phyloP scores from a whole-genome alignment of 2,113 vertebrate genomes.

The Noctilio leporinus region DNA sequence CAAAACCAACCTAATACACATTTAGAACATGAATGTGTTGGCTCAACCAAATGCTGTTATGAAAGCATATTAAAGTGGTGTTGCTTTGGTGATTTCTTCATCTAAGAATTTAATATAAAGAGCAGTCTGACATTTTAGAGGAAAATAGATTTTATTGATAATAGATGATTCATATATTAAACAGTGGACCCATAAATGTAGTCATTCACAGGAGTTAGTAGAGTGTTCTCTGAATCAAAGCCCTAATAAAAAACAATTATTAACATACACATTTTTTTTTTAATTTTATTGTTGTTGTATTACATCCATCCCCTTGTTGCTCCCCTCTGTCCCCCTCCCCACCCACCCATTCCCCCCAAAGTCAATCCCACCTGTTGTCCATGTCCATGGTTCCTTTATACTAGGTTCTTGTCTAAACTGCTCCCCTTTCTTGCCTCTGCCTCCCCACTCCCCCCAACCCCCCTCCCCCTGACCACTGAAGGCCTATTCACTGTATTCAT shows the following conservation, averaged over 20 bases:
- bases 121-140: neutral
- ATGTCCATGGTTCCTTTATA: no score
- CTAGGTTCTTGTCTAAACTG: no score
- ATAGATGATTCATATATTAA: neutral
- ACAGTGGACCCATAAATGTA: neutral
- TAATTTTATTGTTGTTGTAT: no score
- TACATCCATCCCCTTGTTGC: no score
- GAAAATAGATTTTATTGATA: neutral
- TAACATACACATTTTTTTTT: neutral
- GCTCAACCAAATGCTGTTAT: neutral
- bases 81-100: neutral
- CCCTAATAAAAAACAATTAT: neutral
- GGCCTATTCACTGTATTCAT: no score
- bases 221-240: neutral
- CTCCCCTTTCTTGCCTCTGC: no score
- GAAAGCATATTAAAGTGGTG: neutral
- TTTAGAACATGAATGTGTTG: neutral
- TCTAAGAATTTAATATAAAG: neutral
- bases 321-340: no score
- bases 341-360: no score
- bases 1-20: neutral
- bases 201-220: neutral
- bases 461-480: no score
- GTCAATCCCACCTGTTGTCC: no score
- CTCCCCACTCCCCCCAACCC: no score